Percentiles rank a stretch among this genome's conserved stretches.
These are phyloP conservation scores for Oreotrochilus melanogaster DNA, from an alignment of 2,113 vertebrate genomes.

Conservation along the genomic window DNA sequence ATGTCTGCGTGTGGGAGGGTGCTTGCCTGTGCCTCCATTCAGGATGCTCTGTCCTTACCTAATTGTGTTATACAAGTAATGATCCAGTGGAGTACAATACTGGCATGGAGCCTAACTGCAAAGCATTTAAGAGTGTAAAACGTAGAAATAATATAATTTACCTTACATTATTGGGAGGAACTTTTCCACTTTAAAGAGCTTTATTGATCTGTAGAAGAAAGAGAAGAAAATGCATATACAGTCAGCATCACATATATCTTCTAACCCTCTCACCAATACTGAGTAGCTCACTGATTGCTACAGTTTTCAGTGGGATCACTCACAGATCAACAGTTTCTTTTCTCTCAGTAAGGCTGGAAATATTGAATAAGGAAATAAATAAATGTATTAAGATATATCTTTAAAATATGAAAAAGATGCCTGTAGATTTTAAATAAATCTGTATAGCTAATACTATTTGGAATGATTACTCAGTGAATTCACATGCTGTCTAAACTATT, in stretches of 20 bases:
- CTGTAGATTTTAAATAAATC: background rate
- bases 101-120: background rate
- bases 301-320: background rate
- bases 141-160: background rate
- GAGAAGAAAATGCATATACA: background rate
- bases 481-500: background rate
- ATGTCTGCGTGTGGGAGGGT: background rate
- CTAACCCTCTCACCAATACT: background rate
- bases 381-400: background rate
- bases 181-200: conserved; percentile 33
- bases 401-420: background rate
- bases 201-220: conserved; percentile 27
- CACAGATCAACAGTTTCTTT: background rate
- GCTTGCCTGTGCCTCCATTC: background rate
- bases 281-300: background rate
- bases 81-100: background rate
- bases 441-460: background rate
- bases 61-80: background rate
- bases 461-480: background rate
- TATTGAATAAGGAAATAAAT: background rate
- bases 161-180: conserved; percentile 36
- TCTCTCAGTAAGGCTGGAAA: background rate
- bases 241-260: background rate
- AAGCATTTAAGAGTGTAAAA: conserved; percentile 18
- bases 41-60: background rate